phyloP scores from a whole-genome alignment of 1,140 invertebrate genomes.

The Ephestia elutella region DNA sequence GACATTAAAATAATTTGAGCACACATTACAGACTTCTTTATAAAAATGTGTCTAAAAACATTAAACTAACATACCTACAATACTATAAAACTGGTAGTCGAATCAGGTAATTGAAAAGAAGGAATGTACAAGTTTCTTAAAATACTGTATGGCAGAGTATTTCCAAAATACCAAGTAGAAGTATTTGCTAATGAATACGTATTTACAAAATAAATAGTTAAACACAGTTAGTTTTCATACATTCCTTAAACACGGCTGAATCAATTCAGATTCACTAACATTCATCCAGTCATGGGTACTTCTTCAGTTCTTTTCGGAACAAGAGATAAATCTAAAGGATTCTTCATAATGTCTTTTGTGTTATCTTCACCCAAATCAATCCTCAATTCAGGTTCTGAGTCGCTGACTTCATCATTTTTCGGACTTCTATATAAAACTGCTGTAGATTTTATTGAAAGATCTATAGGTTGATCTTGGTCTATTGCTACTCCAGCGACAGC shows the following conservation, averaged over 20 bases:
- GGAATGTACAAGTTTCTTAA: constrained; percentile 60
- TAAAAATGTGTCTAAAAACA: too few relatives aligned
- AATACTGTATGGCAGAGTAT: constrained; percentile 72
- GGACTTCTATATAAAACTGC: constrained; percentile 71
- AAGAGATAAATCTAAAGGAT: constrained; percentile 81
- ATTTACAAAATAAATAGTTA: constrained; percentile 49
- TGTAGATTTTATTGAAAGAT: constrained; percentile 81
- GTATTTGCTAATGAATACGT: constrained; percentile 16
- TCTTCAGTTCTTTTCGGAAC: constrained; percentile 70
- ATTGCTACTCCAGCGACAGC: constrained; percentile 77
- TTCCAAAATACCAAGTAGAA: constrained; percentile 30
- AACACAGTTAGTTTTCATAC: too few relatives aligned
- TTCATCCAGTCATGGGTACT: constrained; percentile 69
- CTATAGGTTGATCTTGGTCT: constrained; percentile 83
- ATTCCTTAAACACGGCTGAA: constrained; percentile 27
- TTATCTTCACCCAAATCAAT: constrained; percentile 69
- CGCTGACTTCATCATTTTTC: constrained; percentile 69
- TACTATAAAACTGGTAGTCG: constrained; percentile 40
- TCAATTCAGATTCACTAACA: constrained; percentile 14
- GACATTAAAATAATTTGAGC: background rate
- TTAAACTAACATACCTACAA: constrained; percentile 29
- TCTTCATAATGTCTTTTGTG: constrained; percentile 70
- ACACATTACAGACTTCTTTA: constrained; percentile 8
- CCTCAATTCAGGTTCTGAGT: constrained; percentile 67
- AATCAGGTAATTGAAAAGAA: constrained; percentile 56